Conservation (phyloP, 1,140 invertebrate species). For the Lepidurus packardi region DNA sequence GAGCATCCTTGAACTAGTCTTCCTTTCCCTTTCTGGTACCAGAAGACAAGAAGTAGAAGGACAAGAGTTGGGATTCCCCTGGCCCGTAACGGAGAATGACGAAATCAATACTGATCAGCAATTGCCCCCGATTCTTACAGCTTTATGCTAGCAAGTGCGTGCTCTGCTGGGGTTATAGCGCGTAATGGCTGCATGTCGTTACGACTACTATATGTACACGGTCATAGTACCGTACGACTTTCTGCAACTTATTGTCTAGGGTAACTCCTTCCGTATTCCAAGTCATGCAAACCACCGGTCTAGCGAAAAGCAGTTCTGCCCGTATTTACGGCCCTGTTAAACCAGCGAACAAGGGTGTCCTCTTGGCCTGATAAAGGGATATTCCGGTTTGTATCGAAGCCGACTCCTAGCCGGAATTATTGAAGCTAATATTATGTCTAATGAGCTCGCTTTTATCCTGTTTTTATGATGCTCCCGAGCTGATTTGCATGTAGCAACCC, state of each 20-base stretch:
- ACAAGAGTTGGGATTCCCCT: background rate
- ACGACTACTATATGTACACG: background rate
- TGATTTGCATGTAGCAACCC: background rate
- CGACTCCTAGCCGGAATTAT: background rate
- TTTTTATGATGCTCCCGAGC: background rate
- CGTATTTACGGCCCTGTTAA: too few species aligned
- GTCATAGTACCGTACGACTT: background rate
- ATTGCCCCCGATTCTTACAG: slow-evolving; percentile 4
- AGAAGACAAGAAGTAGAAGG: background rate
- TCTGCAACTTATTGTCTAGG: background rate
- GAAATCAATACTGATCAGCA: slow-evolving; percentile 22
- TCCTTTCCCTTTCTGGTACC: background rate
- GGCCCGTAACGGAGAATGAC: background rate
- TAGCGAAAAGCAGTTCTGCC: background rate
- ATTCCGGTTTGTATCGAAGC: background rate
- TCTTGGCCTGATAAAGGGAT: background rate
- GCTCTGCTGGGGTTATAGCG: background rate
- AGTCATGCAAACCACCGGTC: background rate
- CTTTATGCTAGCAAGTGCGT: background rate
- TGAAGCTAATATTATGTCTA: background rate
- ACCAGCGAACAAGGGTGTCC: too few species aligned
- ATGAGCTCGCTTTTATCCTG: background rate
- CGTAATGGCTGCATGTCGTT: background rate
- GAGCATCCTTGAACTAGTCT: background rate
- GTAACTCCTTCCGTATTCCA: background rate